phyloP scores from a whole-genome alignment of 2,113 vertebrate genomes.

The Formicarius rufipectus region DNA sequence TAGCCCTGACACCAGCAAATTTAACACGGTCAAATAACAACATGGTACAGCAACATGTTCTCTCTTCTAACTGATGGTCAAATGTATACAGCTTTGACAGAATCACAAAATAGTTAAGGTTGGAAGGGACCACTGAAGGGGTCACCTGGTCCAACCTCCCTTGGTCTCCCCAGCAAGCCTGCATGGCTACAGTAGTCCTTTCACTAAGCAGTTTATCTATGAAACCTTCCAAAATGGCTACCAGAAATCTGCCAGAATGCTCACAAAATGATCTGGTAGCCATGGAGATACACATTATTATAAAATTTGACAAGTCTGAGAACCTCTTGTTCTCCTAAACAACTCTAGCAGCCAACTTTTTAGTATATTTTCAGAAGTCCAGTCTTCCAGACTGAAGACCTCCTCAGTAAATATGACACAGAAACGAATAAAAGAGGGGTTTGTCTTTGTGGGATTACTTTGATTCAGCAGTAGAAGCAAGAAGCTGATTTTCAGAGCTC shows the following conservation, averaged over 20 bases:
- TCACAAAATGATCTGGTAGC: slow-evolving; percentile 34
- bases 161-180: not conserved
- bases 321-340: slow-evolving; percentile 32
- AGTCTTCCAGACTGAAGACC: not conserved
- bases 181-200: not conserved
- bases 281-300: slow-evolving; percentile 43
- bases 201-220: not conserved
- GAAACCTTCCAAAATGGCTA: slow-evolving; percentile 18
- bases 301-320: slow-evolving; percentile 45
- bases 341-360: not conserved
- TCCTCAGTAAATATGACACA: not conserved
- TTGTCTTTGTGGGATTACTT: not conserved
- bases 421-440: not conserved
- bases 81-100: not conserved
- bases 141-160: not conserved
- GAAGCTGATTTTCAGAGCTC: not conserved
- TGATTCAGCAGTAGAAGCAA: not conserved
- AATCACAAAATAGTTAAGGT: not conserved
- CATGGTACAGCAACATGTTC: not conserved
- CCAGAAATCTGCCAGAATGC: slow-evolving; percentile 11
- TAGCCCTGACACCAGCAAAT: not conserved
- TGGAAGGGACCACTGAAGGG: not conserved
- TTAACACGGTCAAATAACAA: not conserved
- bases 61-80: not conserved
- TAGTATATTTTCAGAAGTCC: not conserved